These are phyloP conservation scores for Epinephelus malabaricus DNA, from an alignment of 2,797 vertebrate species.

Conservation along the genomic window DNA sequence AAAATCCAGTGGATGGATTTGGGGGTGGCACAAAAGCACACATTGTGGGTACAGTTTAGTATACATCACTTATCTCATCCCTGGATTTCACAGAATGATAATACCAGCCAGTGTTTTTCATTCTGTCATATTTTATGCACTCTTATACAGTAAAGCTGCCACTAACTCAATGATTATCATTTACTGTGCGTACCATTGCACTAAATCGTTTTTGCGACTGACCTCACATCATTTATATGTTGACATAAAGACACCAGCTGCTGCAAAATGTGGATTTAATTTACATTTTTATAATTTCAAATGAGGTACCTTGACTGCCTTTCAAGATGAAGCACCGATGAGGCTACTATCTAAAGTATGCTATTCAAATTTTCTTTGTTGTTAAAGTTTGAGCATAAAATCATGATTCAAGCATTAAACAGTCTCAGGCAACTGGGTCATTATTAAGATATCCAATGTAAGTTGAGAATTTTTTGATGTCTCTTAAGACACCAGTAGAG, in stretches of 20 bases:
- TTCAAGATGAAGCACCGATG: constrained; percentile 24
- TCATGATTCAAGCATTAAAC: constrained; percentile 31
- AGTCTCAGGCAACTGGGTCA: constrained; percentile 2
- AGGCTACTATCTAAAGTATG: not conserved
- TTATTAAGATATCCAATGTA: constrained; percentile 14
- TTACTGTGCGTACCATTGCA: constrained; percentile 31
- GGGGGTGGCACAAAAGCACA: constrained; percentile 28
- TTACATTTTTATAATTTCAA: constrained; percentile 58
- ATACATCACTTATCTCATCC: constrained; percentile 63
- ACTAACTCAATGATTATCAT: constrained; percentile 63
- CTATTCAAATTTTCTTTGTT: constrained; percentile 28
- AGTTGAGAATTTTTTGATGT: constrained; percentile 21
- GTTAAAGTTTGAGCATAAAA: constrained; percentile 31
- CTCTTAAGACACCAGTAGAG: constrained; percentile 11
- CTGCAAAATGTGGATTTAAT: constrained; percentile 42
- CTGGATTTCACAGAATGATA: constrained; percentile 60
- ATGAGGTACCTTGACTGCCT: constrained; percentile 32
- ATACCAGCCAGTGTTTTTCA: constrained; percentile 60
- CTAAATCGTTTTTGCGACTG: constrained; percentile 41
- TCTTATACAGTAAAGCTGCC: constrained; percentile 59
- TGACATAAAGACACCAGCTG: constrained; percentile 67
- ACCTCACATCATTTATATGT: constrained; percentile 65
- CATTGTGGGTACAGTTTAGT: constrained; percentile 53
- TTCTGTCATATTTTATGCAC: constrained; percentile 61
- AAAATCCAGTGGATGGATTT: constrained; percentile 76